Percentiles rank a stretch among this genome's conserved stretches.
phyloP scores from a whole-genome alignment of 2,888 invertebrate species.

The Pseudococcus jackbeardsleyi region DNA sequence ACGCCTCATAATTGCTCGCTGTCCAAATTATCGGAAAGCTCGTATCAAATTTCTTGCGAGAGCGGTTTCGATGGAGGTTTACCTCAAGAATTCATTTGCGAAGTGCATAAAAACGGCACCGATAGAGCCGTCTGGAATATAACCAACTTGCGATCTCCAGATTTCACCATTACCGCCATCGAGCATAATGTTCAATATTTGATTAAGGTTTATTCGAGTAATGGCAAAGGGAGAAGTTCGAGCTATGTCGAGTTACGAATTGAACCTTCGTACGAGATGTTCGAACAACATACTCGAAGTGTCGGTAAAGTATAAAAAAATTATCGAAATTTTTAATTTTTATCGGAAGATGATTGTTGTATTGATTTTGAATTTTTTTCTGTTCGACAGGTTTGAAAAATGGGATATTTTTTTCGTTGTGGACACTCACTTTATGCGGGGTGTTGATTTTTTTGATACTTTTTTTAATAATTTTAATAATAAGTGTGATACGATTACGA shows the following conservation, averaged over 20 bases:
- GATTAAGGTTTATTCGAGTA: constrained; percentile 67
- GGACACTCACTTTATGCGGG: constrained; percentile 42
- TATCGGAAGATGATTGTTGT: no score
- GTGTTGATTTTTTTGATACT: constrained; percentile 50
- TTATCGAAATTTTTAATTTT: no score
- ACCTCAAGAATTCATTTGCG: constrained; percentile 86
- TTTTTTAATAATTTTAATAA: constrained; percentile 49
- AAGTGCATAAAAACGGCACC: constrained; percentile 72
- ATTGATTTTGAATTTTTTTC: not conserved
- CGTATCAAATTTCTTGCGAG: constrained; percentile 84
- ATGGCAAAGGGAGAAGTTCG: constrained; percentile 76
- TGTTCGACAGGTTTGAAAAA: constrained; percentile 45
- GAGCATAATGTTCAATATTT: constrained; percentile 67
- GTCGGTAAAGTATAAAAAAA: constrained; percentile 49
- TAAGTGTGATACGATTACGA: constrained; percentile 43
- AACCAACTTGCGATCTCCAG: constrained; percentile 78
- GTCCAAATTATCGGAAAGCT: constrained; percentile 87
- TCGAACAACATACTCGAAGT: constrained; percentile 57
- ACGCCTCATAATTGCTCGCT: constrained; percentile 64
- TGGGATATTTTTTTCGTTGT: constrained; percentile 41
- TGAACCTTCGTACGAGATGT: constrained; percentile 38
- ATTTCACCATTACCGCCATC: constrained; percentile 67
- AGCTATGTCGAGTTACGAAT: constrained; percentile 76
- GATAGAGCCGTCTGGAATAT: constrained; percentile 78
- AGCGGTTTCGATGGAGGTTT: constrained; percentile 93